A percentile compares a stretch with the other conserved stretches of the same genome.
These are phyloP conservation scores for Gobiocypris rarus DNA, from an alignment of 2,113 vertebrate genomes.

Conservation along the genomic window DNA sequence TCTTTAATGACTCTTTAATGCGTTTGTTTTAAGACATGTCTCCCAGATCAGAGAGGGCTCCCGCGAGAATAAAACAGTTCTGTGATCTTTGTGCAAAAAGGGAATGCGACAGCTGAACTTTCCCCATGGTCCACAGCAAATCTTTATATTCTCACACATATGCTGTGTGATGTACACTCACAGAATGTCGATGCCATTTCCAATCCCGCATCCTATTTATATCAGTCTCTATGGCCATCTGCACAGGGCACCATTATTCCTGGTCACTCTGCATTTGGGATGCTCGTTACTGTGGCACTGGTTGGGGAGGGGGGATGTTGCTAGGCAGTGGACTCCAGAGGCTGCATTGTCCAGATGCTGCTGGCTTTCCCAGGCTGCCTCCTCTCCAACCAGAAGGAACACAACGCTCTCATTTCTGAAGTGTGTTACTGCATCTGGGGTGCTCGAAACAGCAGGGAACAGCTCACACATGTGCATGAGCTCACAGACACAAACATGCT, in stretches of 20 bases:
- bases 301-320: conserved; percentile 58
- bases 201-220: conserved; percentile 58
- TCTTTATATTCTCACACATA: conserved; percentile 34
- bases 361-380: conserved; percentile 64
- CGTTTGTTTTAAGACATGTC: conserved; percentile 65
- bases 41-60: conserved; percentile 56
- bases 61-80: conserved; percentile 59
- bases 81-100: conserved; percentile 58
- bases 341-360: conserved; percentile 79
- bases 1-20: conserved; percentile 67
- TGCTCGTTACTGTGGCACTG: conserved; percentile 62
- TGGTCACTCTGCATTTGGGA: conserved; percentile 71
- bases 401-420: conserved; percentile 73
- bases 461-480: not conserved
- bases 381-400: conserved; percentile 67
- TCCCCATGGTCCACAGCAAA: conserved; percentile 52
- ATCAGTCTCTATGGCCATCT: conserved; percentile 61
- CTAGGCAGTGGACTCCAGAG: conserved; percentile 71
- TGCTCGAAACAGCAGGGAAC: conserved; percentile 48
- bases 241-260: conserved; percentile 65
- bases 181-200: not conserved
- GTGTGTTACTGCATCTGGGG: conserved; percentile 63
- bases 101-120: conserved; percentile 69
- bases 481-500: not conserved
- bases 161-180: not conserved